Conservation (phyloP, 2,113 vertebrate species). For the Chamaea fasciata region DNA sequence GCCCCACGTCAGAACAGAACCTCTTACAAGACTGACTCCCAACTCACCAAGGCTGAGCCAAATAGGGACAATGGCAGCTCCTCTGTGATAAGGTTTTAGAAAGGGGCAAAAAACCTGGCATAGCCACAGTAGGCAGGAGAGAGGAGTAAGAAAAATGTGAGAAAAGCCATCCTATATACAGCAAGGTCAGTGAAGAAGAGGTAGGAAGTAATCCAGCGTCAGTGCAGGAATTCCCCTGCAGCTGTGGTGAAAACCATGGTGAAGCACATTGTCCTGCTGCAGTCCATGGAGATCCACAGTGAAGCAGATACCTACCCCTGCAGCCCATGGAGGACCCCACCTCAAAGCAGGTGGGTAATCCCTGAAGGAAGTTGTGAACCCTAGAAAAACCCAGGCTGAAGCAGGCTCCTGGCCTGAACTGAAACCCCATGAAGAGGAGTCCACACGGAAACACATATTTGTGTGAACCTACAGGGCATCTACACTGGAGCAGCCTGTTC, state of each 20-base stretch:
- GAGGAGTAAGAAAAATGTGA: not conserved
- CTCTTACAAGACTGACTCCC: not conserved
- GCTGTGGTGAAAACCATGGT: not conserved
- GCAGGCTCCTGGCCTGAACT: not conserved
- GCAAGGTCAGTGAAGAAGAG: not conserved
- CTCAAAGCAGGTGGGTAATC: not conserved
- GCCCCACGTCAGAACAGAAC: not conserved
- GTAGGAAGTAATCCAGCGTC: not conserved
- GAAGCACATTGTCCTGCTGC: not conserved
- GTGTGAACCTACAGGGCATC: not conserved
- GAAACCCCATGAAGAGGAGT: accelerated
- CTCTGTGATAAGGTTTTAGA: not conserved
- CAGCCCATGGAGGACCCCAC: not conserved
- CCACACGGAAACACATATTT: not conserved
- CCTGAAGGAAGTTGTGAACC: not conserved
- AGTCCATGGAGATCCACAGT: not conserved
- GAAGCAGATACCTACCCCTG: not conserved
- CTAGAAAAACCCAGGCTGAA: not conserved
- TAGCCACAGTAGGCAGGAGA: not conserved
- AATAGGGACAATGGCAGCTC: accelerated
- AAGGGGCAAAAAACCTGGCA: not conserved
- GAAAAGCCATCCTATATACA: not conserved
- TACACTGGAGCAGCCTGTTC: not conserved
- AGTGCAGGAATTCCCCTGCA: not conserved
- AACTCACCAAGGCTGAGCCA: not conserved